Percentiles rank a stretch among this genome's conserved stretches.
These are phyloP conservation scores for Glareola pratincola DNA, from an alignment of 2,113 vertebrate genomes.

Conservation along the genomic window DNA sequence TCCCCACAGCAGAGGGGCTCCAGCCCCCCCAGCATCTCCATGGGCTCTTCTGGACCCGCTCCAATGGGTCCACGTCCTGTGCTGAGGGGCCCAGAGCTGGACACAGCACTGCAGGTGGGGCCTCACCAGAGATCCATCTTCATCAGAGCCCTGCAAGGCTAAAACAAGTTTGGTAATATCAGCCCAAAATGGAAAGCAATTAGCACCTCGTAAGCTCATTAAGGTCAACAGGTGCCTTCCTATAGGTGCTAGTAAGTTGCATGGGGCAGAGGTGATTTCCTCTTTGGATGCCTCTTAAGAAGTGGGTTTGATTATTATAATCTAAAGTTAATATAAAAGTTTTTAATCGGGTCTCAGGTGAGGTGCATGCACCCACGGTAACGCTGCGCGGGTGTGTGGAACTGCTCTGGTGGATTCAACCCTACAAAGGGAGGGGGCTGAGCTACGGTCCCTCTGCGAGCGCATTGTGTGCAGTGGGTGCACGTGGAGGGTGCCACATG, in stretches of 20 bases:
- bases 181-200: rapidly evolving
- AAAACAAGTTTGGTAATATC: rapidly evolving
- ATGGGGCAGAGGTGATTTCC: neutral
- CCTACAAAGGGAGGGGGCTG: rapidly evolving
- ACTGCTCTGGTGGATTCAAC: rapidly evolving
- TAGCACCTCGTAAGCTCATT: rapidly evolving
- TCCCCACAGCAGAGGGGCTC: neutral
- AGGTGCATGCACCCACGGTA: rapidly evolving
- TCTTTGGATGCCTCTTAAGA: neutral
- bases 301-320: neutral
- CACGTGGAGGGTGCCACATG: rapidly evolving
- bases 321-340: neutral
- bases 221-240: neutral
- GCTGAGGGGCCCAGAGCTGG: neutral
- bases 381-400: rapidly evolving
- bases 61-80: neutral
- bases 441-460: rapidly evolving
- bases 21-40: neutral
- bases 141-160: neutral
- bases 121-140: neutral
- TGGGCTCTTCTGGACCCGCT: neutral
- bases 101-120: neutral
- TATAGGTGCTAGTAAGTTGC: rapidly evolving
- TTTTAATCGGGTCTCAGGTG: neutral
- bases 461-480: rapidly evolving